phyloP scores from a whole-genome alignment of 2,888 invertebrate species.

The Lycia hirtaria region DNA sequence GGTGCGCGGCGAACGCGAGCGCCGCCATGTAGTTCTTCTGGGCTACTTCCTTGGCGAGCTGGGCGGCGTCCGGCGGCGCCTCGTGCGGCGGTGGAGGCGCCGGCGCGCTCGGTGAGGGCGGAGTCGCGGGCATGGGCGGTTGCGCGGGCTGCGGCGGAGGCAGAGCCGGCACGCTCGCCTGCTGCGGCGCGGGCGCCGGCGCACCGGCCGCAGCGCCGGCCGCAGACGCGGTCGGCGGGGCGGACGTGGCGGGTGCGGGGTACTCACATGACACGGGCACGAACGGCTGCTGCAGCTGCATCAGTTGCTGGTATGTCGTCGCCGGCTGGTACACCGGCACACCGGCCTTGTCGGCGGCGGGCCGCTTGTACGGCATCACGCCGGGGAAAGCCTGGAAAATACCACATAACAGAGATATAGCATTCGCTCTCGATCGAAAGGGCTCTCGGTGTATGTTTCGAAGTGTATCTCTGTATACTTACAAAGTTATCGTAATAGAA shows the following conservation, averaged over 20 bases:
- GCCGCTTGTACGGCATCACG: conserved; percentile 98
- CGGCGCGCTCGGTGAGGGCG: conserved; percentile 54
- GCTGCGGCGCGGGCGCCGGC: conserved; percentile 72
- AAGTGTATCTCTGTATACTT: conserved; percentile 85
- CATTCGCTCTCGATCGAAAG: conserved; percentile 12
- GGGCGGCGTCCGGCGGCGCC: conserved; percentile 59
- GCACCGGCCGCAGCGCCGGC: conserved; percentile 86
- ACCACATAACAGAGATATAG: conserved; percentile 22
- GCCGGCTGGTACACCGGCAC: conserved; percentile 98
- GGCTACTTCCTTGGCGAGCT: conserved; percentile 92
- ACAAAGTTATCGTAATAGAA: conserved; percentile 98
- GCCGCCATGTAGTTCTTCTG: conserved; percentile 93
- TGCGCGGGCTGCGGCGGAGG: conserved; percentile 82
- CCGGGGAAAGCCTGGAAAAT: conserved; percentile 94
- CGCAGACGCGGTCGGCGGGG: conserved; percentile 83
- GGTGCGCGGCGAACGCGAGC: conserved; percentile 79
- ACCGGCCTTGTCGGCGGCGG: conserved; percentile 98
- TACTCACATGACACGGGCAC: conserved; percentile 99
- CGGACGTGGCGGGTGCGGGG: conserved; percentile 89
- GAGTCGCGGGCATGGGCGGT: conserved; percentile 71
- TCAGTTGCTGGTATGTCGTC: conserved; percentile 97
- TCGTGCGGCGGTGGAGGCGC: conserved; percentile 73
- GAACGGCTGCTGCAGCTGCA: conserved; percentile 97
- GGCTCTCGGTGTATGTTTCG: conserved; percentile 10
- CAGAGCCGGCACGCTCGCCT: conserved; percentile 84